These are phyloP conservation scores for Dendrolimus kikuchii DNA, from an alignment of 1,140 invertebrate species.

Conservation along the genomic window DNA sequence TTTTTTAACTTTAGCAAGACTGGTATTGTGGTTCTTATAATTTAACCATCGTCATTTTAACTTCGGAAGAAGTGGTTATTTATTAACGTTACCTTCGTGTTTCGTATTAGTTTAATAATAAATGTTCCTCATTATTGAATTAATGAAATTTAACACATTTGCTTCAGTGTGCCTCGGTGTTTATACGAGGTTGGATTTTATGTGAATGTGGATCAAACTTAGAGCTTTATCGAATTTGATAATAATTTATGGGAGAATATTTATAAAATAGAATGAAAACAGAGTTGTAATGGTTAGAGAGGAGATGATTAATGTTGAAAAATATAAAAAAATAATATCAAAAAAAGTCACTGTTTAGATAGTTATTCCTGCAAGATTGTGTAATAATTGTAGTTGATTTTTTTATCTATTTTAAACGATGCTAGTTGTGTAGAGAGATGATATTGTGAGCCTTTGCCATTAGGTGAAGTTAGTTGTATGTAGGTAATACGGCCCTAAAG, in stretches of 20 bases:
- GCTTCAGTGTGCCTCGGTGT: slow-evolving; percentile 33
- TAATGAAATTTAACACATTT: slow-evolving; percentile 3
- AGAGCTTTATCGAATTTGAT: slow-evolving; percentile 72
- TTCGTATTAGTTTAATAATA: background rate
- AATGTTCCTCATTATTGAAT: background rate
- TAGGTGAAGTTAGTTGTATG: slow-evolving; percentile 39
- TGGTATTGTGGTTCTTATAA: slow-evolving; percentile 40
- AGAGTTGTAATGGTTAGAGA: slow-evolving; percentile 28
- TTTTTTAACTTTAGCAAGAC: slow-evolving; percentile 38
- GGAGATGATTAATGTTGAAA: slow-evolving; percentile 1
- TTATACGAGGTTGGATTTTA: slow-evolving; percentile 39
- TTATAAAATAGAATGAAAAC: slow-evolving; percentile 40
- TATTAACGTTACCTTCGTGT: too few species aligned
- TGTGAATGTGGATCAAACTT: slow-evolving; percentile 68
- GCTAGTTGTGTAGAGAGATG: slow-evolving; percentile 51
- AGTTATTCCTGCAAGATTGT: slow-evolving; percentile 51
- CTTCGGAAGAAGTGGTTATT: too few species aligned
- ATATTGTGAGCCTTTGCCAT: slow-evolving; percentile 30
- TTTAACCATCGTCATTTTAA: background rate
- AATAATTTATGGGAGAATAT: slow-evolving; percentile 68
- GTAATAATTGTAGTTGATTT: slow-evolving; percentile 44
- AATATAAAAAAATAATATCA: background rate
- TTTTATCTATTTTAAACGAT: slow-evolving; percentile 63
- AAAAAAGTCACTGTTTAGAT: slow-evolving; percentile 50
- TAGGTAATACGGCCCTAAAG: slow-evolving; percentile 46